A percentile compares a stretch with the other conserved stretches of the same genome.
Evolutionary conservation across 1,140 invertebrate genomes (phyloP).

Genomic region (Diprion similis): DNA sequence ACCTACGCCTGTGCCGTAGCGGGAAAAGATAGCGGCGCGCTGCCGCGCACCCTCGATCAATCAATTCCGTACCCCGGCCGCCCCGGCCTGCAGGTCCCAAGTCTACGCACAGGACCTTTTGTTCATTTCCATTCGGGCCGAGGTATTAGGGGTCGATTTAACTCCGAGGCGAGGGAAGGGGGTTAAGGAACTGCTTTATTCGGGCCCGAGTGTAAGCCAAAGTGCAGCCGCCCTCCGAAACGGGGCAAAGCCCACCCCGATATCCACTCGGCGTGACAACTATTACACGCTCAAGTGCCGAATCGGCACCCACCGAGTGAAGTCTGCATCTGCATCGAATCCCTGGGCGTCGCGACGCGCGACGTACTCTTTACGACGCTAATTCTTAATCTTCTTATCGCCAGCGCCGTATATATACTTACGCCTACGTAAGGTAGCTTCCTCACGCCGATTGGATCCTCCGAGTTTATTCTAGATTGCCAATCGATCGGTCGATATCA

Average conservation of each 20-base stretch:
- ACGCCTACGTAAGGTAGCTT: too few relatives aligned
- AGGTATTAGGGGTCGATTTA: conserved; percentile 2
- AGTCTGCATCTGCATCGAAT: neutral
- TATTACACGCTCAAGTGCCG: conserved; percentile 7
- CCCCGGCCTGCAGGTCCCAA: neutral
- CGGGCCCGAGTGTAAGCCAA: conserved; percentile 4
- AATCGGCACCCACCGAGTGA: neutral
- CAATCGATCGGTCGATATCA: too few relatives aligned
- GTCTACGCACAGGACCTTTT: conserved; percentile 4
- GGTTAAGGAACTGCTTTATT: neutral
- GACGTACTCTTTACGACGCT: neutral
- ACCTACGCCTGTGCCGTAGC: conserved; percentile 1
- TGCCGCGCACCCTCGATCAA: conserved; percentile 3
- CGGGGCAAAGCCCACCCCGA: neutral
- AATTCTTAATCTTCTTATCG: conserved; percentile 4
- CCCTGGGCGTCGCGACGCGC: neutral
- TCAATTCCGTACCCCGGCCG: neutral
- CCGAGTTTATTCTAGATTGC: too few relatives aligned
- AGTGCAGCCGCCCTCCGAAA: neutral
- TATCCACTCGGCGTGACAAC: conserved; percentile 1
- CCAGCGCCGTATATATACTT: too few relatives aligned
- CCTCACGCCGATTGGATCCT: too few relatives aligned
- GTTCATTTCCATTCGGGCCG: conserved; percentile 1
- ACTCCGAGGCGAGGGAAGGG: neutral
- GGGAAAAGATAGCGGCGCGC: conserved; percentile 4